Evolutionary conservation across 1,140 invertebrate species (phyloP), one percentile per base, ranked within the genome.

Genomic region (Lordiphosa collinella): DNA sequence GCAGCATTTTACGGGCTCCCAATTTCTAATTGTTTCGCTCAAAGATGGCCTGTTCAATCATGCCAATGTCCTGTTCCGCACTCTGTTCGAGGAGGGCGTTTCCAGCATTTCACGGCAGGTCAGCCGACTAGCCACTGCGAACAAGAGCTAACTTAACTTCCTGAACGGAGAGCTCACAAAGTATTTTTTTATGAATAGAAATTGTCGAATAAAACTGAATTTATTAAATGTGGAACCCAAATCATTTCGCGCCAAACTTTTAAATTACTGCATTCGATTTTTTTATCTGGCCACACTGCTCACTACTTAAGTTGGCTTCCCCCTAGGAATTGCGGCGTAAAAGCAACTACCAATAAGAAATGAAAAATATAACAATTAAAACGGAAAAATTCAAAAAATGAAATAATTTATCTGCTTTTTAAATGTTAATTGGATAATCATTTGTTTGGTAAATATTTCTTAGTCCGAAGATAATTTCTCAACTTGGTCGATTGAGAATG

Each of bases 31-130:
- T 56, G 99, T 99, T 0, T 99, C 98, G 0, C 91, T 99, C 9
- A 99, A 99, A 90, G 97, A 99, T 90, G 98, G 98, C 18, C 99
- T 99, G 96, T 99, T 99, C 90, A 98, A 97, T 89, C 99, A 99
- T 91, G 98, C 99, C 0, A 99, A 99, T 90, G 97, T 99, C 18
- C 89, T 99, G 12, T 99, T 97, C 90, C 94, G 95, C 49, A 99
- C 98, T 0, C 94, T 94, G 75, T 99, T 99, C 89, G 93, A 97
- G 14, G 97, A 99, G 90, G 98, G 98, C 34, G 96, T 97, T 90
- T 99, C 98, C 0, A 93, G 94, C 5, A 94, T 99, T 11, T 92
- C 92, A 18, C 92, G 97, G 59, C 94, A 92, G 9, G 92, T 91
- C 1, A 90, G 76, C 34, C 32, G 74, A 2, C 34, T 54, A 14